Base-by-base conservation (phyloP, 1,140 invertebrate genomes). In the Drosophila pectinifera region DNA sequence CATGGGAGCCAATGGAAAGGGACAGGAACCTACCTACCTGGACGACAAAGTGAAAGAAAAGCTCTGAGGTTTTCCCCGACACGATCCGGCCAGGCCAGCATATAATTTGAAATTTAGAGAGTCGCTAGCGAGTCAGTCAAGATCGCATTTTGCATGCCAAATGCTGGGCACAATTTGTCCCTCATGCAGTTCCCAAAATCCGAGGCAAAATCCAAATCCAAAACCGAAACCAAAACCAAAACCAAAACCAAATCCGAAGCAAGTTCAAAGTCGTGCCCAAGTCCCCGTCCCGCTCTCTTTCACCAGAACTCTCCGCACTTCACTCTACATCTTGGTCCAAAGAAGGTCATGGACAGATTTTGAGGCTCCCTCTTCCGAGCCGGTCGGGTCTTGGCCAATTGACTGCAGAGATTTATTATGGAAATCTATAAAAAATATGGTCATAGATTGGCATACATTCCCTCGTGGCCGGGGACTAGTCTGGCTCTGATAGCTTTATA, bases 261-360 rank as follows among this genome's bases (percentile, higher is more conserved):
- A 89, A 88, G 84, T 88, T 88, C 84, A 89, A 88, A 88, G 84
- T 88, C 84, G 84, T 88, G 84, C 84, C 68, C 74, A 73, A 77
- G 64, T 38, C 34, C 51, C 41, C 41, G 24, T 20, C 31, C 64
- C 64, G 48, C 63, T 31, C 10, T 31, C 13, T 22, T 69, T 56
- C 26, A 11, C 64, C 77, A 84, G 76, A 84, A 81, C 78, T 73
- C 54, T 59, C 49, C 31, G 73, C 56, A 69, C 78, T 67, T 74
- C 54, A 55, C 74, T 58, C 59, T 51, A 72, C 55, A 76, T 59
- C 70, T 67, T 20, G 45, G 53, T 46, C 76, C 85, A 89, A 88
- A 88, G 84, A 88, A 88, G 84, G 84, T 88, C 84, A 88, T 88
- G 84, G 84, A 88, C 84, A 78, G 84, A 89, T 88, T 89, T 88